These are phyloP conservation scores for Helostoma temminkii DNA, from an alignment of 2,797 vertebrate species.

Conservation along the genomic window DNA sequence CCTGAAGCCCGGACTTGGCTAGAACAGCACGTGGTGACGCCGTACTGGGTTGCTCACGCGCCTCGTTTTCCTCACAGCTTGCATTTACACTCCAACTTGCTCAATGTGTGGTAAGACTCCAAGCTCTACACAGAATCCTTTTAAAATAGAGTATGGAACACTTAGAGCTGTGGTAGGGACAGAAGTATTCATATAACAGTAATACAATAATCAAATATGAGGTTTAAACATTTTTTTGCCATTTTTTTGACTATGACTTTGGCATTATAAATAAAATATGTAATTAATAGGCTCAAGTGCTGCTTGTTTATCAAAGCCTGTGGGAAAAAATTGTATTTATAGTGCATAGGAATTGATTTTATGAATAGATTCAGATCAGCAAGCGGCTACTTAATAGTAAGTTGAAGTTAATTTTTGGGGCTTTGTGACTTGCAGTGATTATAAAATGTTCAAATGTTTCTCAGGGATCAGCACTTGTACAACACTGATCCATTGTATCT, in stretches of 20 bases:
- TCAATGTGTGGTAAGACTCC: slow-evolving; percentile 91
- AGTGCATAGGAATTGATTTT: too few species aligned
- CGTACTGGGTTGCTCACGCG: slow-evolving; percentile 91
- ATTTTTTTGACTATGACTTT: too few species aligned
- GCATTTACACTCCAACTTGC: slow-evolving; percentile 95
- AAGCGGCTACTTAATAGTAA: neutral
- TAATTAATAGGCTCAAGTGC: neutral
- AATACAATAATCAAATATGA: too few species aligned
- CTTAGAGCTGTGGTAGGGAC: neutral
- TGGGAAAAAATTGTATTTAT: too few species aligned
- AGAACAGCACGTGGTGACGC: slow-evolving; percentile 91
- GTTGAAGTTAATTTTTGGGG: neutral
- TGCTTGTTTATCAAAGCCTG: neutral
- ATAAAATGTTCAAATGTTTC: slow-evolving; percentile 24
- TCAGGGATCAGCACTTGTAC: slow-evolving; percentile 96
- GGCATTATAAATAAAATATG: too few species aligned
- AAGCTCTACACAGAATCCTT: neutral
- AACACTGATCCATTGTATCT: slow-evolving; percentile 93
- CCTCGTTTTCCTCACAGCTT: slow-evolving; percentile 92
- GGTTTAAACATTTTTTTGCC: too few species aligned
- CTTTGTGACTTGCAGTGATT: slow-evolving; percentile 15
- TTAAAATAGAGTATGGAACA: neutral
- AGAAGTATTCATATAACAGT: too few species aligned
- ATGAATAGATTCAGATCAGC: neutral
- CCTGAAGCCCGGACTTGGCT: slow-evolving; percentile 92